Evolutionary conservation across 2,797 vertebrate species (phyloP).

Genomic region (Lagodon rhomboides): DNA sequence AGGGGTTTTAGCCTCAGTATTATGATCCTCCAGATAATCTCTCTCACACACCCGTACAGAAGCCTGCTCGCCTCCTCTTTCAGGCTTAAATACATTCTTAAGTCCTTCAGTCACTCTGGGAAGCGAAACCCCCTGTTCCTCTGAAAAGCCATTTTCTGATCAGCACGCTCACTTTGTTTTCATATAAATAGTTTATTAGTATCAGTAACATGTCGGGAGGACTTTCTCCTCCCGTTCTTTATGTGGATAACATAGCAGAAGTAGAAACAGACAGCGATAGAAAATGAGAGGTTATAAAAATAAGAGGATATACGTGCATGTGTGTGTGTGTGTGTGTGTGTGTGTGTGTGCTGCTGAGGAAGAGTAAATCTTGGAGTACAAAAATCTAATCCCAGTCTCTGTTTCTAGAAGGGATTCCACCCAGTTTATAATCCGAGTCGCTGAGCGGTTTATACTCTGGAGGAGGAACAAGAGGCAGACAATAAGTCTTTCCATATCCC

Average conservation of each 20-base stretch:
- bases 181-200: slow-evolving; percentile 83
- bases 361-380: slow-evolving; percentile 67
- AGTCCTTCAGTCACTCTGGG: slow-evolving; percentile 11
- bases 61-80: slow-evolving; percentile 20
- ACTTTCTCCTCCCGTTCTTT: slow-evolving; percentile 26
- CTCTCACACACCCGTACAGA: slow-evolving; percentile 23
- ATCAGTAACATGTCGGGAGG: slow-evolving; percentile 62
- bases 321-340: slow-evolving; percentile 12
- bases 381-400: slow-evolving; percentile 66
- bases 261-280: slow-evolving; percentile 69
- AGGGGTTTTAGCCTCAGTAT: slow-evolving; percentile 51
- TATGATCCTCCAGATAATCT: slow-evolving; percentile 57
- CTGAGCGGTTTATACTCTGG: slow-evolving; percentile 52
- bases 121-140: neutral
- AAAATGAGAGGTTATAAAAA: slow-evolving; percentile 76
- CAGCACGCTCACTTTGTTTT: slow-evolving; percentile 43
- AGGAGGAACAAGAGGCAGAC: slow-evolving; percentile 23
- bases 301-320: slow-evolving; percentile 62
- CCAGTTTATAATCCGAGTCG: slow-evolving; percentile 59
- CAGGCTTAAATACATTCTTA: slow-evolving; percentile 11
- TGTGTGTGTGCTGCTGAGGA: slow-evolving; percentile 39
- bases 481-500: slow-evolving; percentile 40
- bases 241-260: slow-evolving; percentile 67
- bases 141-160: slow-evolving; percentile 7
- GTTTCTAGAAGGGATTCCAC: slow-evolving; percentile 58